Evolutionary conservation across 2,888 invertebrate genomes (phyloP), one percentile per base, ranked within the genome.

Genomic region (Hipparchia sbordonii): DNA sequence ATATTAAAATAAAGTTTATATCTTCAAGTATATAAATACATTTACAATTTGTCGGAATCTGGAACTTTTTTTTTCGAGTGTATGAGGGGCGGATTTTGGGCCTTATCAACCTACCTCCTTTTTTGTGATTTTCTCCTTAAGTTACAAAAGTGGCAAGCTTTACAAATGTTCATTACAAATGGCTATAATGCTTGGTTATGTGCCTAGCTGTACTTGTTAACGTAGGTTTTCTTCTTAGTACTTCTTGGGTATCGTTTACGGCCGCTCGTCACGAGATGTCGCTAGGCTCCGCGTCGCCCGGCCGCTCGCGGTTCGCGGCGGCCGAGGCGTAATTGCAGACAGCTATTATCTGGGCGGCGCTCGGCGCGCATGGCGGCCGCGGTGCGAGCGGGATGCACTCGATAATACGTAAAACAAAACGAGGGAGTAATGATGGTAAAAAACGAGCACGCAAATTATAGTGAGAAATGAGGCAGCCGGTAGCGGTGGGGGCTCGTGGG

Each of bases 401-500:
- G 93, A 92, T 93, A 93, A 93, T 91, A 92, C 93, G 92, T 93
- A 92, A 92, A 93, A 93, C 93, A 93, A 93, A 93, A 93, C 93
- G 92, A 91, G 94, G 93, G 91, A 92, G 93, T 93, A 93, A 93
- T 93, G 92, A 94, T 92, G 91, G 91, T 93, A 92, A 93, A 93
- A 93, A 93, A 93, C 92, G 91, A 93, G 88, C 92, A 93, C 93
- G 93, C 93, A 93, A 93, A 93, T 93, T 93, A 93, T 92, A 93
- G 93, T 93, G 94, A 92, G 93, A 93, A 93, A 93, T 92, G 92
- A 91, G 92, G 91, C 91, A 92, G 91, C 90, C 92, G 93, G 93
- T 93, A 93, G 93, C 92, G 93, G 92, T 91, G 93, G 92, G 93
- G 93, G 89, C 87, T 81, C 81, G 80, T 80, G 80, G 85, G 82